phyloP scores from a whole-genome alignment of 2,113 vertebrate genomes.

The Willisornis vidua region DNA sequence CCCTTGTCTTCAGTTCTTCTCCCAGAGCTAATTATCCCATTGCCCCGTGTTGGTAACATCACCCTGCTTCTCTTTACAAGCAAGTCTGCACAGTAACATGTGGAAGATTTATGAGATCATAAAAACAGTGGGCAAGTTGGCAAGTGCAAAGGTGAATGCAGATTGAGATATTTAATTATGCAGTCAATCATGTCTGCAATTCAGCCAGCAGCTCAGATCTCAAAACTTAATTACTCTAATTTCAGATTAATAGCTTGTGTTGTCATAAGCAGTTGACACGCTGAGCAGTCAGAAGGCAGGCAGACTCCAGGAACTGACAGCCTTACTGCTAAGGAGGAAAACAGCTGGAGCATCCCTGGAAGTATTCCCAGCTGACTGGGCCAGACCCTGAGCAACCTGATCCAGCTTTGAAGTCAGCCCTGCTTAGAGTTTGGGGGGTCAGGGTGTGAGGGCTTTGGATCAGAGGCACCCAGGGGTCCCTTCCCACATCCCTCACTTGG shows the following conservation, averaged over 20 bases:
- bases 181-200: conserved; percentile 62
- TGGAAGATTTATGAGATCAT: neutral
- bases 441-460: neutral
- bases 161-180: conserved; percentile 61
- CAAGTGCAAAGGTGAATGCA: conserved; percentile 47
- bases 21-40: neutral
- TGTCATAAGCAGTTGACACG: neutral
- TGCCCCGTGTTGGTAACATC: neutral
- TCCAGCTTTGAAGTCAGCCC: neutral
- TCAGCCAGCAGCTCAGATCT: conserved; percentile 63
- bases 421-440: neutral
- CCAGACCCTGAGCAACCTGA: neutral
- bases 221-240: conserved; percentile 67
- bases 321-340: neutral
- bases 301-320: neutral
- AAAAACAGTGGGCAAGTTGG: neutral
- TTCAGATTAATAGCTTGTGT: conserved; percentile 54
- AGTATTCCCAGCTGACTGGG: neutral
- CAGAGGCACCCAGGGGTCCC: neutral
- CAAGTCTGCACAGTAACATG: neutral
- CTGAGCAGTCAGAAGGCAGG: neutral
- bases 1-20: neutral
- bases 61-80: neutral
- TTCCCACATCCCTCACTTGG: neutral
- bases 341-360: neutral